Evolutionary conservation across 2,797 vertebrate species (phyloP).

Genomic region (Pangasius macronema): DNA sequence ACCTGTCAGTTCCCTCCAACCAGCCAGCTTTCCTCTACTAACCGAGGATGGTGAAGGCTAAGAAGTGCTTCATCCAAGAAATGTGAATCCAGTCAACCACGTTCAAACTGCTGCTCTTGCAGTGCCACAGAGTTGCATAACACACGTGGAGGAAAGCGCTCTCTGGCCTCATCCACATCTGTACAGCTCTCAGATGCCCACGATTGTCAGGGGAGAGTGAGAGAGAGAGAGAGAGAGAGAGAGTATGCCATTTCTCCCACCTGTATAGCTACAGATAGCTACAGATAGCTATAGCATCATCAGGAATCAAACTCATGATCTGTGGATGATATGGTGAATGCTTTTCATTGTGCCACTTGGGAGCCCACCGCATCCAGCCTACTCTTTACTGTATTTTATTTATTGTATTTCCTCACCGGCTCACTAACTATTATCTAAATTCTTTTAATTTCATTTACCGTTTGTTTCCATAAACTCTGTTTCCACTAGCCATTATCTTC

Average conservation of each 20-base stretch:
- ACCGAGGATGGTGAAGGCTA: not conserved
- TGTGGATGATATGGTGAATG: not conserved
- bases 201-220: not conserved
- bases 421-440: not conserved
- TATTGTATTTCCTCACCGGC: not conserved
- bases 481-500: not conserved
- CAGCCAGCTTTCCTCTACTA: not conserved
- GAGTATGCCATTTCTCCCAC: not conserved
- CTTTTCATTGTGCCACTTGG: not conserved
- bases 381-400: not conserved
- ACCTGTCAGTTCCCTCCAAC: not conserved
- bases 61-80: not conserved
- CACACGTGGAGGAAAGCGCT: not conserved
- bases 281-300: not conserved
- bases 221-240: not conserved
- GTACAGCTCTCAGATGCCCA: not conserved
- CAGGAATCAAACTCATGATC: not conserved
- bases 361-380: not conserved
- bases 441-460: not conserved
- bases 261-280: too few species aligned
- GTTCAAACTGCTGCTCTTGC: not conserved
- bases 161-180: not conserved
- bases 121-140: not conserved
- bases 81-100: not conserved
- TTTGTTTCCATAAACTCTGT: conserved; percentile 11